phyloP scores from a whole-genome alignment of 2,113 vertebrate genomes.

The Cyphomyrus plagiostoma region DNA sequence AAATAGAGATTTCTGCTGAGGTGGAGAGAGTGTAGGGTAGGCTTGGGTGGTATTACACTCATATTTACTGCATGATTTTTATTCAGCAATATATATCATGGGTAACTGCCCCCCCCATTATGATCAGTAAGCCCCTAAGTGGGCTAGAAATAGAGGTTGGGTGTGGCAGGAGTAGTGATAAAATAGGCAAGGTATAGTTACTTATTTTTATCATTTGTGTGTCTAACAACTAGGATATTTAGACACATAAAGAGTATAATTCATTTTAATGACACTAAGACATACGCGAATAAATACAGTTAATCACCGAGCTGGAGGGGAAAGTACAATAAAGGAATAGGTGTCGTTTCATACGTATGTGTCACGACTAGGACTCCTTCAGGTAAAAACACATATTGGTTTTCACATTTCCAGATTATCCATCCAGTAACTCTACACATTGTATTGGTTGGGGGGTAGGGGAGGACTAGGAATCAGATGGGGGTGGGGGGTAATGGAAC shows the following conservation, averaged over 20 bases:
- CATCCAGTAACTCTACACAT: neutral
- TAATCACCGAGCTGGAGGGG: neutral
- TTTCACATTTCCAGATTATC: neutral
- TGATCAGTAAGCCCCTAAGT: neutral
- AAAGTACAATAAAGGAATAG: neutral
- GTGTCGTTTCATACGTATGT: neutral
- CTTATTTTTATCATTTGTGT: neutral
- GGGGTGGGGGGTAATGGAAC: neutral
- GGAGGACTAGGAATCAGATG: neutral
- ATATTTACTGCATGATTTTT: neutral
- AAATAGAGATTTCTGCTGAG: neutral
- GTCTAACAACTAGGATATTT: neutral
- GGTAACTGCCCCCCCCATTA: too few relatives aligned
- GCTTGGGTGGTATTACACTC: neutral
- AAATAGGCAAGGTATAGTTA: neutral
- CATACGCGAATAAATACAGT: neutral
- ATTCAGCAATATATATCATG: neutral
- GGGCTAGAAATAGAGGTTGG: neutral
- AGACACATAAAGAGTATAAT: neutral
- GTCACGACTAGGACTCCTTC: neutral
- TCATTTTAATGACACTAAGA: neutral
- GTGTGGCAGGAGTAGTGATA: neutral
- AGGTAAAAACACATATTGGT: neutral
- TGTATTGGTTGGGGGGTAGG: neutral
- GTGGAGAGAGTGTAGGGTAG: neutral